phyloP scores from a whole-genome alignment of 2,888 invertebrate species.

The Drosophila seclusa region DNA sequence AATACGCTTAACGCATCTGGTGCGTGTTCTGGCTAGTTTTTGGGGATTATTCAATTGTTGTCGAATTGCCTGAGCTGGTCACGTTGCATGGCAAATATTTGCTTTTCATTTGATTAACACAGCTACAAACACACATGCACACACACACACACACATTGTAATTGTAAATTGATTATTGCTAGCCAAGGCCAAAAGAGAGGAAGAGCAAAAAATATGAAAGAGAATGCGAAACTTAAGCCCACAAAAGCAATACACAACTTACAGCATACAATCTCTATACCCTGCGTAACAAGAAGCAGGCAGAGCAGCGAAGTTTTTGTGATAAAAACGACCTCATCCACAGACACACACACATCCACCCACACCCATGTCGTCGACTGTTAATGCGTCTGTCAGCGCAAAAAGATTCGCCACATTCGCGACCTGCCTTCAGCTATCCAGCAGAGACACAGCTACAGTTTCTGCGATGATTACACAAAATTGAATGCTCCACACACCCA shows the following conservation, averaged over 20 bases:
- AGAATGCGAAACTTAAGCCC: conserved; percentile 10
- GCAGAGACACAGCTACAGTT: conserved; percentile 12
- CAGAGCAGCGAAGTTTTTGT: conserved; percentile 12
- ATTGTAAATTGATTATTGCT: conserved; percentile 72
- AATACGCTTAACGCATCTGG: conserved; percentile 26
- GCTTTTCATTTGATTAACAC: conserved; percentile 71
- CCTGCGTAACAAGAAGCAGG: conserved; percentile 1
- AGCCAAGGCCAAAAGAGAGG: conserved; percentile 17
- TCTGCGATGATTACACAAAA: conserved; percentile 73
- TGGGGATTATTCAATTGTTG: conserved; percentile 38
- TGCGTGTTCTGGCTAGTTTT: conserved; percentile 42
- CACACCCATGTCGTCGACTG: conserved; percentile 38
- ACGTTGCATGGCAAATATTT: conserved; percentile 72
- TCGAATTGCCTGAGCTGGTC: conserved; percentile 43
- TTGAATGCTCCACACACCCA: conserved; percentile 63
- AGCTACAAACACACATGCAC: conserved; percentile 9
- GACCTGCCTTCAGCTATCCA: conserved; percentile 17
- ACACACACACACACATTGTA: conserved; percentile 18
- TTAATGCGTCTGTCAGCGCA: conserved; percentile 63
- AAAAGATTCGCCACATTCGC: conserved; percentile 70
- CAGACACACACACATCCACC: not conserved
- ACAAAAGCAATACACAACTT: conserved; percentile 23
- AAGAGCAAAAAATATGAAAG: conserved; percentile 7
- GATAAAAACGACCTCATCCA: conserved; percentile 5
- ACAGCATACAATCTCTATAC: conserved; percentile 30